Conservation (phyloP, 2,888 invertebrate genomes). For the Platypus cylindrus region DNA sequence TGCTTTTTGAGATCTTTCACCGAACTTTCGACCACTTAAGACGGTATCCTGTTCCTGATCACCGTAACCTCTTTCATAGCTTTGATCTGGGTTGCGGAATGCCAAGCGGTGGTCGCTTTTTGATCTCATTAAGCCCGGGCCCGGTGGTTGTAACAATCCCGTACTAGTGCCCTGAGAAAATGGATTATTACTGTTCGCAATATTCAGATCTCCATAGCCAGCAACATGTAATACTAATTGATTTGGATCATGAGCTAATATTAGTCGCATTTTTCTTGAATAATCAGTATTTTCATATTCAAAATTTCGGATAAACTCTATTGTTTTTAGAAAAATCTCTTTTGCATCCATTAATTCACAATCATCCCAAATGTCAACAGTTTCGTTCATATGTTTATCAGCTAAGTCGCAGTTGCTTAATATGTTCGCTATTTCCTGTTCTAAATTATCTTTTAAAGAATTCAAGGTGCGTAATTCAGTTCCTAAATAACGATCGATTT, state of each 20-base stretch:
- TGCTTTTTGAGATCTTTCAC: constrained; percentile 44
- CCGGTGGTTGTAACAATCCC: constrained; percentile 45
- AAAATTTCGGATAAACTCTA: constrained; percentile 89
- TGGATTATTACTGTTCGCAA: constrained; percentile 45
- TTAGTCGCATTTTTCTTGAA: constrained; percentile 70
- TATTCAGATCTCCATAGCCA: constrained; percentile 81
- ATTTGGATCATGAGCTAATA: constrained; percentile 85
- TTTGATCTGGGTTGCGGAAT: constrained; percentile 68
- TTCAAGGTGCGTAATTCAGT: constrained; percentile 78
- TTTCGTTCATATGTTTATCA: constrained; percentile 85
- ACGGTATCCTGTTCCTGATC: constrained; percentile 50
- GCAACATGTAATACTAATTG: constrained; percentile 78
- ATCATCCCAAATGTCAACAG: constrained; percentile 77
- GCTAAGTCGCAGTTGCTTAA: constrained; percentile 93
- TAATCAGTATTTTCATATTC: constrained; percentile 89
- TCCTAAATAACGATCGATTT: constrained; percentile 84
- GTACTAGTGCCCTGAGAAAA: constrained; percentile 30
- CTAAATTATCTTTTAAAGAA: constrained; percentile 83
- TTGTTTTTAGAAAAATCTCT: constrained; percentile 89
- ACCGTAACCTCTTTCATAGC: constrained; percentile 41
- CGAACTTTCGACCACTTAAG: constrained; percentile 64
- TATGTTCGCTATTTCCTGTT: constrained; percentile 89
- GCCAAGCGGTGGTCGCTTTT: constrained; percentile 89
- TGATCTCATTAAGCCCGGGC: constrained; percentile 75
- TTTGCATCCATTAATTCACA: constrained; percentile 89